These are phyloP conservation scores for Lerema accius DNA, from an alignment of 1,140 invertebrate genomes.

Conservation along the genomic window DNA sequence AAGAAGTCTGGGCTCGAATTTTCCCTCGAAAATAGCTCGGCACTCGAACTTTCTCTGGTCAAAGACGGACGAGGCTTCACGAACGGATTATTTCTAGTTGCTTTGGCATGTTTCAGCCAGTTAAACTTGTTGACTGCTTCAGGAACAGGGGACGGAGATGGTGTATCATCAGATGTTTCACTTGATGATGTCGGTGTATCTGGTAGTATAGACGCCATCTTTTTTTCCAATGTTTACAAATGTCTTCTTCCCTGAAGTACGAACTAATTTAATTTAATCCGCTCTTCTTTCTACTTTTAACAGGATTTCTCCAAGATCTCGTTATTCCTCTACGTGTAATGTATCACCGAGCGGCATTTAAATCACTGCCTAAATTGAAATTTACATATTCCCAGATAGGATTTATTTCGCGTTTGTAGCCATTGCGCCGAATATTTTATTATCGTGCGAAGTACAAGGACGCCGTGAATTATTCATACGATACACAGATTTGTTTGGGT, in stretches of 20 bases:
- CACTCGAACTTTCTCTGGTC: slow-evolving; percentile 67
- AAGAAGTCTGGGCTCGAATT: slow-evolving; percentile 74
- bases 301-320: too few relatives aligned
- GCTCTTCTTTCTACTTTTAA: too few relatives aligned
- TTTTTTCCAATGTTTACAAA: slow-evolving; percentile 3
- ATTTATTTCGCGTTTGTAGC: background rate
- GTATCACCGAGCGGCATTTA: too few relatives aligned
- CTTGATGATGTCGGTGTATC: slow-evolving; percentile 51
- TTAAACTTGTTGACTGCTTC: slow-evolving; percentile 67
- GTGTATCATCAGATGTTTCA: slow-evolving; percentile 53
- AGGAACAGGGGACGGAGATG: slow-evolving; percentile 55
- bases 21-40: slow-evolving; percentile 68
- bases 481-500: slow-evolving; percentile 8
- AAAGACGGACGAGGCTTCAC: slow-evolving; percentile 66
- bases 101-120: slow-evolving; percentile 64
- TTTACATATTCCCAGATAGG: background rate
- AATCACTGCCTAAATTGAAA: background rate
- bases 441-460: background rate
- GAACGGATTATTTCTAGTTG: slow-evolving; percentile 63
- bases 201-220: slow-evolving; percentile 46
- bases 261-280: too few relatives aligned
- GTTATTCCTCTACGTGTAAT: too few relatives aligned
- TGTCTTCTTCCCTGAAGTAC: background rate
- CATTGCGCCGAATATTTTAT: background rate
- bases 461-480: slow-evolving; percentile 3